Evolutionary conservation across 2,113 vertebrate genomes (phyloP).

Genomic region (Tringa solitaria): DNA sequence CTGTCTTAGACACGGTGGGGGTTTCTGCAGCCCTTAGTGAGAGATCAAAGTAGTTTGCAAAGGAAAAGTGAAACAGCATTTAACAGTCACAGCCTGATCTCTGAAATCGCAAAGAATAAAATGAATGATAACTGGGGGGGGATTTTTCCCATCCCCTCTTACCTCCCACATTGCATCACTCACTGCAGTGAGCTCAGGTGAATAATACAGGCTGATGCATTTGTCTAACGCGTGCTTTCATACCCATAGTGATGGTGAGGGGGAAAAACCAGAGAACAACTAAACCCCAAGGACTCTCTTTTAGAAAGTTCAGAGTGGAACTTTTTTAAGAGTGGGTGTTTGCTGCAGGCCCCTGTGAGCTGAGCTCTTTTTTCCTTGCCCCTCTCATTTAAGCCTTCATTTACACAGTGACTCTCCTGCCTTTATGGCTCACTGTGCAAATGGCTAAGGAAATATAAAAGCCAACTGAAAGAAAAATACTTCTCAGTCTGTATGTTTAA

Average conservation of each 20-base stretch:
- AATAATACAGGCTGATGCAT: not conserved
- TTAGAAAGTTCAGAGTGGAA: not conserved
- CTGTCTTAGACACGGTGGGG: not conserved
- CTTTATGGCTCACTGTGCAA: not conserved
- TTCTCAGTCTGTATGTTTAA: not conserved
- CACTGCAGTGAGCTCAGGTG: not conserved
- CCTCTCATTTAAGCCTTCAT: not conserved
- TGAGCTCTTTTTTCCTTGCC: not conserved
- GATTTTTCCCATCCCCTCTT: not conserved
- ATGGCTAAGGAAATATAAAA: not conserved
- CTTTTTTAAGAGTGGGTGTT: not conserved
- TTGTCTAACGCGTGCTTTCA: not conserved
- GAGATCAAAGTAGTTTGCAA: not conserved
- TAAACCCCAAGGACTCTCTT: not conserved
- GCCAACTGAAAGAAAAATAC: not conserved
- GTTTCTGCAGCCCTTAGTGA: not conserved
- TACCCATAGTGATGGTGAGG: not conserved
- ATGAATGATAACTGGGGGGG: not conserved
- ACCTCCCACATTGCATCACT: not conserved
- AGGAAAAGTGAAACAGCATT: constrained; percentile 17
- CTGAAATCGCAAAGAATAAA: not conserved
- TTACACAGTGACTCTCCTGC: not conserved
- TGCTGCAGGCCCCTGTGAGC: not conserved
- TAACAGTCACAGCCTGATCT: not conserved
- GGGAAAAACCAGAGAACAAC: not conserved